phyloP scores from a whole-genome alignment of 2,888 invertebrate species.

The Tortrix viridana region DNA sequence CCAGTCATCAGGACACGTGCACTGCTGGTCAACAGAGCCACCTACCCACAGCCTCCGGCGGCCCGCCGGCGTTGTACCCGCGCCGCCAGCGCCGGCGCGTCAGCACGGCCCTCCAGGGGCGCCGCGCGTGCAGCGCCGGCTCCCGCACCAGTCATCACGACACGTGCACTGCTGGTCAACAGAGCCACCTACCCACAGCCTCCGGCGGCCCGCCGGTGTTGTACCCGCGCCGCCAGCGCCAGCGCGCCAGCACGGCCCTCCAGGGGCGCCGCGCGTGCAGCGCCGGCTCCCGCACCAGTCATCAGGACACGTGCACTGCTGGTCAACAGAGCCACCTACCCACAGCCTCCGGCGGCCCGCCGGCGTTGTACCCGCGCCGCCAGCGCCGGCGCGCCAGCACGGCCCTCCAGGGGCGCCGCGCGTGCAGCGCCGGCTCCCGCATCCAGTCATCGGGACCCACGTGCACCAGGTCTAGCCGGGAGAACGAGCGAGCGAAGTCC shows the following conservation, averaged over 20 bases:
- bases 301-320: constrained; percentile 90
- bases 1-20: constrained; percentile 90
- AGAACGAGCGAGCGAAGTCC: constrained; percentile 87
- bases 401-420: constrained; percentile 88
- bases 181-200: constrained; percentile 81
- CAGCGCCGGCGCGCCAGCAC: constrained; percentile 87
- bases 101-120: constrained; percentile 89
- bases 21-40: no score
- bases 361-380: constrained; percentile 88
- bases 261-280: constrained; percentile 87
- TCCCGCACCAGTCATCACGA: constrained; percentile 90
- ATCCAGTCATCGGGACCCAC: constrained; percentile 91
- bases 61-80: constrained; percentile 89
- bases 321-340: no score
- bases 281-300: constrained; percentile 88
- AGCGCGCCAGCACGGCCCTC: constrained; percentile 87
- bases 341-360: constrained; percentile 86
- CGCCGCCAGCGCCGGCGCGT: constrained; percentile 87
- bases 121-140: constrained; percentile 86
- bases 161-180: no score
- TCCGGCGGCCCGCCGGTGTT: constrained; percentile 89
- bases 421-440: constrained; percentile 87
- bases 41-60: constrained; percentile 86
- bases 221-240: constrained; percentile 87
- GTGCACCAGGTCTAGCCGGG: constrained; percentile 88